Base-by-base conservation (phyloP, 1,140 invertebrate species). In the Drosophila santomea region DNA sequence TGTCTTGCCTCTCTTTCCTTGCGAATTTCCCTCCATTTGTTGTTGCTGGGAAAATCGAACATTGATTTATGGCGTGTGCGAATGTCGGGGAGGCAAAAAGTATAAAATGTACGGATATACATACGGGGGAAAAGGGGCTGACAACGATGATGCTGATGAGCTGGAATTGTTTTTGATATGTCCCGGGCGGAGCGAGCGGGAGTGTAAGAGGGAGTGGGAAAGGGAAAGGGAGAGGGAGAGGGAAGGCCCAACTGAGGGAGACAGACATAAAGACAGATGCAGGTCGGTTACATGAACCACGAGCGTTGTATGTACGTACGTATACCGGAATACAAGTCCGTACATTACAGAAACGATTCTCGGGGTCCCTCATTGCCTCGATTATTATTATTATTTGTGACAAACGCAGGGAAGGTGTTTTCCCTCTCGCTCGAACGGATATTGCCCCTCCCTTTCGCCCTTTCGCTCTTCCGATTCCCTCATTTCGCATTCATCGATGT, bases 111-210 rank as follows among this genome's bases (percentile, higher is more conserved):
- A 44, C n/a, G 12, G 17, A 57, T 45, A 20, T 45, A 20, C 20
- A 62, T 79, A 78, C 14, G 52, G 74, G 68, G 50, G 12, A 39
- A 73, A 61, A 60, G 67, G 66, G 56, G 62, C 66, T 74, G 79
- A 82, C 78, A 80, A 74, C 78, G 80, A 80, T 88, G 83, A 89
- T 86, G 82, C 82, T 86, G 82, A 86, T 86, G 82, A 86, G 82
- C 83, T 76, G 52, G 82, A 86, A 86, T 86, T 86, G 83, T 88
- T 86, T 86, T 86, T 86, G 82, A 86, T 88, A 86, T 78, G 82
- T 86, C 58, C 69, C 68, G 59, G 54, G 73, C 63, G 59, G 54
- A 60, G 48, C 59, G n/a, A 38, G 39, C 32, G 1, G 25, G 25
- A 25, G 23, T 0, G 23, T 0, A 0, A 25, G 23, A 47, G 43